These are phyloP conservation scores for Agrochola circellaris DNA, from an alignment of 2,888 invertebrate genomes.

Conservation along the genomic window DNA sequence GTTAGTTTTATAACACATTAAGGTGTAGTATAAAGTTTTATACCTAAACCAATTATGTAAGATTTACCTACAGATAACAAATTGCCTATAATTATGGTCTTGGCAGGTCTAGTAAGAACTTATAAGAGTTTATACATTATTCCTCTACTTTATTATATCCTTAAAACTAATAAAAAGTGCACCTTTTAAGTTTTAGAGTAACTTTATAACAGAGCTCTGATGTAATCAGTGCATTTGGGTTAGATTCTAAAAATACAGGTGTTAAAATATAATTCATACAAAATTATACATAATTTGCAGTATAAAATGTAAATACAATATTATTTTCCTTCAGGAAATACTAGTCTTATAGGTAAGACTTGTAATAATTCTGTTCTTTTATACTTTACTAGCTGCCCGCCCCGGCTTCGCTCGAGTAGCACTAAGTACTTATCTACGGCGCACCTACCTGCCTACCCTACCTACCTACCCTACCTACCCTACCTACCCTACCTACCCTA, in stretches of 20 bases:
- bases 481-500: too few relatives aligned
- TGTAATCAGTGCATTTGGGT: background rate
- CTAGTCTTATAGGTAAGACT: background rate
- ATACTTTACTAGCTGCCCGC: too few relatives aligned
- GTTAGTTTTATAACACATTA: slow-evolving; percentile 14
- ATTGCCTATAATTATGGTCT: background rate
- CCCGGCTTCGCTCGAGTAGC: too few relatives aligned
- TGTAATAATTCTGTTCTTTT: background rate
- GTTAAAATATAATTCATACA: background rate
- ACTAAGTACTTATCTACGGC: too few relatives aligned
- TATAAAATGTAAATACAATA: background rate
- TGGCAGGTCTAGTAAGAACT: background rate
- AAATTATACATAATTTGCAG: background rate
- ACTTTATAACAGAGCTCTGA: background rate
- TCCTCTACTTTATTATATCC: background rate
- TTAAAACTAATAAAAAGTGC: background rate
- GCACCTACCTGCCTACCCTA: too few relatives aligned
- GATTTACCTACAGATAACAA: background rate
- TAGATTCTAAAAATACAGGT: background rate
- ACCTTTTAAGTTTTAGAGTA: background rate
- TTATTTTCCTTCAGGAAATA: background rate
- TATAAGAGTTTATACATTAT: background rate
- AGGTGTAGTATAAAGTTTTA: background rate
- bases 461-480: too few relatives aligned
- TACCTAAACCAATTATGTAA: slow-evolving; percentile 6